Evolutionary conservation across 2,888 invertebrate genomes (phyloP).

Genomic region (Caradrina clavipalpis): DNA sequence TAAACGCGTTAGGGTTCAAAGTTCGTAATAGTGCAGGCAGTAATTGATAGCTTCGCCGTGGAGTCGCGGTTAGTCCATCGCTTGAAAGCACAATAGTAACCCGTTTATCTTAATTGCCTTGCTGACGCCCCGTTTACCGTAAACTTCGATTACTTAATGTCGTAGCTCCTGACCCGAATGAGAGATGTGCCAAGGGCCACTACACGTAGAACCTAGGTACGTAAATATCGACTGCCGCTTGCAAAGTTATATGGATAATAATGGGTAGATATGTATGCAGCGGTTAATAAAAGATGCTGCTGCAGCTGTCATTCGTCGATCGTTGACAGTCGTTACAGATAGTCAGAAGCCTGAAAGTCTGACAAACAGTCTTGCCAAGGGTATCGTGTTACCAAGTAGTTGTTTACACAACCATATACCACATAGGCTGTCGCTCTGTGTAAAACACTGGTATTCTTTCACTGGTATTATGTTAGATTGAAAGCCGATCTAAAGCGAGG

Average conservation of each 20-base stretch:
- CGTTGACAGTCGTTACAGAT: no score
- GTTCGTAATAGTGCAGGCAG: conserved; percentile 33
- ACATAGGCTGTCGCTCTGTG: no score
- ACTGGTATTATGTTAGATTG: no score
- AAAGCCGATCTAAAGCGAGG: no score
- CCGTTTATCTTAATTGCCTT: conserved; percentile 58
- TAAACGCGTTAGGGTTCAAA: conserved; percentile 29
- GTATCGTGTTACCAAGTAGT: no score
- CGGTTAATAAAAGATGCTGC: conserved; percentile 11
- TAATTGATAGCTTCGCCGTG: conserved; percentile 52
- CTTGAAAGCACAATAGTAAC: conserved; percentile 49
- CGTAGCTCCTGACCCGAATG: conserved; percentile 40
- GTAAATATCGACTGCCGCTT: neutral
- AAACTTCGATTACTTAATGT: conserved; percentile 60
- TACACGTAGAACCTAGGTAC: neutral
- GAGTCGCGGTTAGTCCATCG: conserved; percentile 31
- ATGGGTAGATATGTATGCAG: neutral
- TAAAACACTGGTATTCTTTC: no score
- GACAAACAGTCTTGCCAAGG: no score
- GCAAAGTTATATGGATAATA: neutral
- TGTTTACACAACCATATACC: no score
- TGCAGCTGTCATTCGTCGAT: no score
- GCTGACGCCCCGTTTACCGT: conserved; percentile 45
- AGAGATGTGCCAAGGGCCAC: conserved; percentile 31
- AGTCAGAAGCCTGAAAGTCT: no score